Evolutionary conservation across 1,140 invertebrate species (phyloP), one percentile per base, ranked within the genome.

Genomic region (Radopholus similis): DNA sequence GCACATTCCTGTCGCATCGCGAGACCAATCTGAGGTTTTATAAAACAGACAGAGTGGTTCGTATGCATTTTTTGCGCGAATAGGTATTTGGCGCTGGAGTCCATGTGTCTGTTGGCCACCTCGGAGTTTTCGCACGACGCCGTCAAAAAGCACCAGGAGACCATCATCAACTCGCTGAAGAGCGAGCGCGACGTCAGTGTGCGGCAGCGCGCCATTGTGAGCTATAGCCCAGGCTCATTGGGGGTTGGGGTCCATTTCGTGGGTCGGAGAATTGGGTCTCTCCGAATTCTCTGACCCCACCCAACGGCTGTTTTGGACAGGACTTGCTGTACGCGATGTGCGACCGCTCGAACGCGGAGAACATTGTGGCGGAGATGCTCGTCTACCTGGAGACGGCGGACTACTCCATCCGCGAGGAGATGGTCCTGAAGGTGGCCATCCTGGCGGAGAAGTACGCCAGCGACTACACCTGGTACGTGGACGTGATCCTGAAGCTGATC

Each of bases 311-410:
- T 18, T 5, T 21, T 42, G n/a, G n/a, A 37, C 44, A 60, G 59
- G 96, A 99, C 85, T 86, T 99, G n/a, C 84, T 99, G 0, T 99
- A 99, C 85, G 96, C 96, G 15, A 98, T 99, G 95, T 99, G 96
- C 86, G 96, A 99, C 84, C 91, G 95, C 77, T 93, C 91, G 60
- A 99, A 99, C 86, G 93, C 95, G 13, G 95, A 97, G 84, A 94
- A 98, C 86, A 99, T 99, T 83, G 96, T 99, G 2, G 92, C 95
- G 83, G 95, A 99, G 85, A 99, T 99, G 96, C 86, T 99, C 40
- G 91, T 93, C 79, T 99, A 99, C 84, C 85, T 99, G 65, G 95
- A 99, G 86, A 95, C 94, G 15, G 95, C 96, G 34, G 96, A 99
- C 86, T 99, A 99, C 85, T 97, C 95, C 21, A 99, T 99, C 77